A percentile compares a stretch with the other conserved stretches of the same genome.
Evolutionary conservation across 2,888 invertebrate species (phyloP).

Genomic region (Lagria hirta): DNA sequence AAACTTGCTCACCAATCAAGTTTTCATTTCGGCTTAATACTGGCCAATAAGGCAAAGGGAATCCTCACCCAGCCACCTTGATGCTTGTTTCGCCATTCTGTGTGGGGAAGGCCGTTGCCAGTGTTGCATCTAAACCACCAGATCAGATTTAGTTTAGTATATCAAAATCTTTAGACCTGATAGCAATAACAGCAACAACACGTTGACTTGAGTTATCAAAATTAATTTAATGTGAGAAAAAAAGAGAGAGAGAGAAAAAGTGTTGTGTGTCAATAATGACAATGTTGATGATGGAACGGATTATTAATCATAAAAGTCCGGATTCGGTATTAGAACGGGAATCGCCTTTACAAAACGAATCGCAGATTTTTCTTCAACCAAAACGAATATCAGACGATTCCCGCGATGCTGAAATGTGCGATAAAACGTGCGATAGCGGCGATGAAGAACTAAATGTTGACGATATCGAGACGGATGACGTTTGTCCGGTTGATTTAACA

Average conservation of each 20-base stretch:
- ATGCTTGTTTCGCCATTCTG: constrained; percentile 42
- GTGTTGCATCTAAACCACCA: constrained; percentile 29
- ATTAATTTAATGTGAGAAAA: no score
- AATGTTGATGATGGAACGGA: constrained; percentile 57
- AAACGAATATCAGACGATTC: constrained; percentile 51
- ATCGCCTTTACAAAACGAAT: constrained; percentile 37
- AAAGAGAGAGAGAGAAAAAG: not conserved
- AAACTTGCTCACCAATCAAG: constrained; percentile 32
- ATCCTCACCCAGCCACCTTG: constrained; percentile 33
- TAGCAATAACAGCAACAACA: constrained; percentile 35
- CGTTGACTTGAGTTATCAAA: not conserved
- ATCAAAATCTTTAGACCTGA: constrained; percentile 34
- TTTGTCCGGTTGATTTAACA: constrained; percentile 55
- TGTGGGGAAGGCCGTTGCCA: constrained; percentile 32
- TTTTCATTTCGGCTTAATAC: constrained; percentile 12
- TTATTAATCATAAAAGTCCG: constrained; percentile 40
- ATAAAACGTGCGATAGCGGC: constrained; percentile 41
- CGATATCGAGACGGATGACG: constrained; percentile 50
- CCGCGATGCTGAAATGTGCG: constrained; percentile 50
- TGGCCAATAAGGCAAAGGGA: constrained; percentile 36
- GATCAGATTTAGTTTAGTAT: constrained; percentile 37
- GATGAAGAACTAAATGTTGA: constrained; percentile 51
- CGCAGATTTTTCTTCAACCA: constrained; percentile 47
- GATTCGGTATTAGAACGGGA: constrained; percentile 39
- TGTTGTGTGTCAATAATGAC: constrained; percentile 51